Evolutionary conservation across 2,113 vertebrate genomes (phyloP).

Genomic region (Stictonetta naevosa): DNA sequence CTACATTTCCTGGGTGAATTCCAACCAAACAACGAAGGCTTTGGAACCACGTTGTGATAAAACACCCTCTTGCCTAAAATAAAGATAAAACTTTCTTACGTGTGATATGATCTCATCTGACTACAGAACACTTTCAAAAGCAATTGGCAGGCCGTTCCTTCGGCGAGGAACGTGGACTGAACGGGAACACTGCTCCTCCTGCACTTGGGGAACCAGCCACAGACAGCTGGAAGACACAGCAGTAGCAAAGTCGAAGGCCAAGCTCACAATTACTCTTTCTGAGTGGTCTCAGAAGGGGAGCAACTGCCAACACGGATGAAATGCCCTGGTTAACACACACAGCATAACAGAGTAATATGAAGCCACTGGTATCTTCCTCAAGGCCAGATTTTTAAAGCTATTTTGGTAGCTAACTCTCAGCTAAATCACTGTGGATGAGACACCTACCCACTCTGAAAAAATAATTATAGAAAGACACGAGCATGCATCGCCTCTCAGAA

Average conservation of each 20-base stretch:
- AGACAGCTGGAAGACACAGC: not conserved
- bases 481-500: not conserved
- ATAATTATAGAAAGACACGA: not conserved
- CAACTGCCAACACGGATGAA: not conserved
- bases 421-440: not conserved
- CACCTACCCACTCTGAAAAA: not conserved
- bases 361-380: not conserved
- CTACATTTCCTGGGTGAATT: slow-evolving; percentile 55
- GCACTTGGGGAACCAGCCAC: slow-evolving; percentile 1
- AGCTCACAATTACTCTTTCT: not conserved
- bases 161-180: not conserved
- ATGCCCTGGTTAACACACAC: not conserved
- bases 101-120: slow-evolving; percentile 42
- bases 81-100: slow-evolving; percentile 33
- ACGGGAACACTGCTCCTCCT: slow-evolving; percentile 5
- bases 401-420: not conserved
- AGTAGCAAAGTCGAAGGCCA: not conserved
- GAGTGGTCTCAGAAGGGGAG: not conserved
- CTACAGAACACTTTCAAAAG: slow-evolving; percentile 9
- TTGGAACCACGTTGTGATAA: slow-evolving; percentile 5
- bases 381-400: not conserved
- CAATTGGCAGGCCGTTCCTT: not conserved
- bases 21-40: not conserved
- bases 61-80: slow-evolving; percentile 43
- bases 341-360: fast-evolving